Evolutionary conservation across 2,113 vertebrate genomes (phyloP).

Genomic region (Barbus barbus): DNA sequence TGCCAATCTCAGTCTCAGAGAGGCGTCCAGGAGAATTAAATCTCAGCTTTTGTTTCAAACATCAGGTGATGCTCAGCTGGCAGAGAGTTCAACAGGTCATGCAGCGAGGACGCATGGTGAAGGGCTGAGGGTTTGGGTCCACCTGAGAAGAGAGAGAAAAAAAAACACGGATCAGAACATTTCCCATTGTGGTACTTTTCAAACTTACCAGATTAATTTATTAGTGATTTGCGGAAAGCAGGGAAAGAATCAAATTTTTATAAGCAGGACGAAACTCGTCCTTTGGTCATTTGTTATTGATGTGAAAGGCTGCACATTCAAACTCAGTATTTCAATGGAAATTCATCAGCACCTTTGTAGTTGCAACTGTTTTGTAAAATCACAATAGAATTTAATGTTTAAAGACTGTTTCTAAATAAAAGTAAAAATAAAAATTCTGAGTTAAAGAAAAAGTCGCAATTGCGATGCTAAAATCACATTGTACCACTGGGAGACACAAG

Average conservation of each 20-base stretch:
- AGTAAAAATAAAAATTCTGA: too few relatives aligned
- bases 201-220: background rate
- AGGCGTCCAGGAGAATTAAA: slow-evolving; percentile 70
- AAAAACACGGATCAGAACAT: background rate
- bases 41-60: slow-evolving; percentile 64
- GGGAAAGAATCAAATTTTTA: background rate
- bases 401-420: too few relatives aligned
- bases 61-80: slow-evolving; percentile 41
- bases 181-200: background rate
- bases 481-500: too few relatives aligned
- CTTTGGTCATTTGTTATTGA: too few relatives aligned
- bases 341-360: too few relatives aligned
- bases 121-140: slow-evolving; percentile 84
- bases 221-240: background rate
- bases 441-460: too few relatives aligned
- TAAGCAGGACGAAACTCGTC: too few relatives aligned
- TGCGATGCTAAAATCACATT: too few relatives aligned
- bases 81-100: slow-evolving; percentile 88
- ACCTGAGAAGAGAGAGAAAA: slow-evolving; percentile 72
- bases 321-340: too few relatives aligned
- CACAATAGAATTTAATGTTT: too few relatives aligned
- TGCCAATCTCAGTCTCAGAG: slow-evolving; percentile 64
- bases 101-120: slow-evolving; percentile 83
- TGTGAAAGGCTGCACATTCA: too few relatives aligned
- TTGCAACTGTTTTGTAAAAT: too few relatives aligned